These are phyloP conservation scores for Disparrhopalites patrizii DNA, from an alignment of 2,888 invertebrate species.

Conservation along the genomic window DNA sequence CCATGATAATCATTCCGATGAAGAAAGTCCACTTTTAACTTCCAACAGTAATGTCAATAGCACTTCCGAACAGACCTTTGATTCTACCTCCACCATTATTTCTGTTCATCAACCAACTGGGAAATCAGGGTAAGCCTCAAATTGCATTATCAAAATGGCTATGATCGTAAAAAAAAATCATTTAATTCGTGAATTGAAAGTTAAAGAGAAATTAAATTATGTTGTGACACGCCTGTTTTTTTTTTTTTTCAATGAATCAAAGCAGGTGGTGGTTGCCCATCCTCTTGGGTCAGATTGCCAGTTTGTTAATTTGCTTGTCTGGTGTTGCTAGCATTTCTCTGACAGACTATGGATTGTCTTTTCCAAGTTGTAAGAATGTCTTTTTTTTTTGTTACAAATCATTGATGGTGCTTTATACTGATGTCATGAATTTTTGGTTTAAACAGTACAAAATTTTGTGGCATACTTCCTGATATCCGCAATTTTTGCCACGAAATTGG, in stretches of 20 bases:
- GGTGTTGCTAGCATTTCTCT: constrained; percentile 69
- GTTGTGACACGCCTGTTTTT: no score
- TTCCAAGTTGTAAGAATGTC: constrained; percentile 61
- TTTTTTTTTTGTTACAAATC: constrained; percentile 24
- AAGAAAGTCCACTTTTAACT: not conserved
- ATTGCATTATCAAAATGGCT: no score
- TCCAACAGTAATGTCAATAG: not conserved
- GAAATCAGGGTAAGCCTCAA: not conserved
- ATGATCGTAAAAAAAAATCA: no score
- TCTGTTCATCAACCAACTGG: not conserved
- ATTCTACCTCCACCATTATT: not conserved
- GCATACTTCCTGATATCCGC: constrained; percentile 73
- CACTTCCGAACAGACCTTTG: not conserved
- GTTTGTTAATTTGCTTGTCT: constrained; percentile 70
- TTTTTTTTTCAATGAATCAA: no score
- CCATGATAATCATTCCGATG: no score
- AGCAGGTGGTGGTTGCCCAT: constrained; percentile 53
- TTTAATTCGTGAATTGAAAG: no score
- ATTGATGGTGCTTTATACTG: not conserved
- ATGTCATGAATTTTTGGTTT: constrained; percentile 38
- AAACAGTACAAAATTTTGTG: constrained; percentile 73
- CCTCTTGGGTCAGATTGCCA: constrained; percentile 69
- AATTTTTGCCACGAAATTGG: constrained; percentile 70
- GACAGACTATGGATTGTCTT: constrained; percentile 64
- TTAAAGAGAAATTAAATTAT: not conserved